Conservation (phyloP, 2,113 vertebrate genomes). For the Pseudolaguvia tuberculata region DNA sequence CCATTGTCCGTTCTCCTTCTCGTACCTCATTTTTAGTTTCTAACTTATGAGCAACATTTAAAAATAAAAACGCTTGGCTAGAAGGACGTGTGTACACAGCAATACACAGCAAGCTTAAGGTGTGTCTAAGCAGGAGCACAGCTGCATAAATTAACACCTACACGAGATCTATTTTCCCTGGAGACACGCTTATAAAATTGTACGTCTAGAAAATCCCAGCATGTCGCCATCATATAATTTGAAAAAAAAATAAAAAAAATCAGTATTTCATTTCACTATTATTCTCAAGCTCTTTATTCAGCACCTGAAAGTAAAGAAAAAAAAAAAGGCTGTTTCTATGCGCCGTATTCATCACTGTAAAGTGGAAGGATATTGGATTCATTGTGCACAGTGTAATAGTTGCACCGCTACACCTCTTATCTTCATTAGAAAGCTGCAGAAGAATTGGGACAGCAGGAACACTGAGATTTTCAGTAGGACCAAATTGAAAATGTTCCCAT, state of each 20-base stretch:
- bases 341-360: not conserved
- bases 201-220: not conserved
- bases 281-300: not conserved
- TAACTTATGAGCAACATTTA: too few species aligned
- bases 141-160: constrained; percentile 33
- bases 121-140: constrained; percentile 15
- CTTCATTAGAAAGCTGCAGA: constrained; percentile 18
- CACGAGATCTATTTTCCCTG: constrained; percentile 10
- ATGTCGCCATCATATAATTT: not conserved
- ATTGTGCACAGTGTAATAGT: not conserved
- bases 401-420: constrained; percentile 15
- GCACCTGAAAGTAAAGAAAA: too few species aligned
- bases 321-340: too few species aligned
- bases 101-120: not conserved
- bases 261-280: not conserved
- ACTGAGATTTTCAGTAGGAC: not conserved
- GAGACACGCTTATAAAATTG: not conserved
- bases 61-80: too few species aligned
- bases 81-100: not conserved
- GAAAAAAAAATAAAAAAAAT: too few species aligned
- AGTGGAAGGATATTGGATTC: not conserved
- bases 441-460: constrained; percentile 5
- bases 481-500: constrained; percentile 18
- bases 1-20: constrained; percentile 28
- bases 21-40: constrained; percentile 22